Conservation (phyloP, 2,113 vertebrate genomes). For the Columba janthina region DNA sequence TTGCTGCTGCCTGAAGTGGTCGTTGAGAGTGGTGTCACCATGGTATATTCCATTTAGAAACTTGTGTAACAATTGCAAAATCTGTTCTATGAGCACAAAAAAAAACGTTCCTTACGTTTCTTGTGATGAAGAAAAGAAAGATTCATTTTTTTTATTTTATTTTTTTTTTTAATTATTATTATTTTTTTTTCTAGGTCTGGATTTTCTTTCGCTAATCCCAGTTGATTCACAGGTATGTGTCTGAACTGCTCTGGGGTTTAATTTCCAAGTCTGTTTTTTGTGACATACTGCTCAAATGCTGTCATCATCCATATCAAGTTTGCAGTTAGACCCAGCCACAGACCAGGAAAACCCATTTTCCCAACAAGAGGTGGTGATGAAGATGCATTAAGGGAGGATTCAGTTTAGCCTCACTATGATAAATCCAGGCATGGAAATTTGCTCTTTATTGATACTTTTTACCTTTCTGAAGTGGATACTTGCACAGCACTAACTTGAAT, state of each 20-base stretch:
- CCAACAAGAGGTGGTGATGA: not conserved
- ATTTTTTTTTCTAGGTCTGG: conserved; percentile 84
- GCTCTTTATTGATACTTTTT: not conserved
- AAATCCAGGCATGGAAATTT: not conserved
- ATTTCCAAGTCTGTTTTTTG: not conserved
- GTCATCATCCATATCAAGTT: not conserved
- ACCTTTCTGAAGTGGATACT: rapidly evolving
- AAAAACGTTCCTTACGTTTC: conserved; percentile 27
- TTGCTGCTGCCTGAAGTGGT: conserved; percentile 58
- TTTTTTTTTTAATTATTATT: too few relatives aligned
- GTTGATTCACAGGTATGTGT: conserved; percentile 92
- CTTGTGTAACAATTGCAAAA: not conserved
- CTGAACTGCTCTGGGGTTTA: conserved; percentile 1
- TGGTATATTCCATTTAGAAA: conserved; percentile 47
- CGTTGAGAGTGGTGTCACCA: conserved; percentile 47
- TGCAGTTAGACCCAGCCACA: not conserved
- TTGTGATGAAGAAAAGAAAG: not conserved
- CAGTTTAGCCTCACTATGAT: not conserved
- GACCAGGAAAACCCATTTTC: not conserved
- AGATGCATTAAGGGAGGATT: not conserved
- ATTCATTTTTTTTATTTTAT: too few relatives aligned
- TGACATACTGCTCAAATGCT: rapidly evolving
- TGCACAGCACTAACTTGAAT: not conserved
- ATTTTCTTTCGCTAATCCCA: conserved; percentile 95
- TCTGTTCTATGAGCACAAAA: not conserved